Evolutionary conservation across 2,113 vertebrate genomes (phyloP).

Genomic region (Bubo bubo): DNA sequence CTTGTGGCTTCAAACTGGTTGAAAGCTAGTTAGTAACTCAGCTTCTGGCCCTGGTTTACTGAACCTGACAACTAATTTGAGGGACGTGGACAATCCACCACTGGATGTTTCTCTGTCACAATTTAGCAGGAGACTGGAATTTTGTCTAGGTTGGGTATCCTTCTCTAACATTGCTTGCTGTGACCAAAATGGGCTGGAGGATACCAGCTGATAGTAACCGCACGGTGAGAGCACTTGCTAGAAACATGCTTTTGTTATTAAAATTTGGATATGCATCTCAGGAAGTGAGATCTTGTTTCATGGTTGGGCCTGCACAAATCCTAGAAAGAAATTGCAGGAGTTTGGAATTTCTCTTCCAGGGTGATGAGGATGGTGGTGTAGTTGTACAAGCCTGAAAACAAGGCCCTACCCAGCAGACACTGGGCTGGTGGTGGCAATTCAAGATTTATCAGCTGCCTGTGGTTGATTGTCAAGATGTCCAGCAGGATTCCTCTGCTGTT

Average conservation of each 20-base stretch:
- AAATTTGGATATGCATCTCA: background rate
- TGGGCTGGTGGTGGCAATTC: constrained; percentile 25
- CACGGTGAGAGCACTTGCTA: background rate
- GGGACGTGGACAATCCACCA: background rate
- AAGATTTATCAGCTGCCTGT: constrained; percentile 69
- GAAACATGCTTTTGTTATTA: background rate
- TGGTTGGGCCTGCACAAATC: background rate
- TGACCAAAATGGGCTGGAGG: background rate
- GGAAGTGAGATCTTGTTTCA: background rate
- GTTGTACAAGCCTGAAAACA: background rate
- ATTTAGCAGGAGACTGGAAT: background rate
- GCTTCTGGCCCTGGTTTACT: background rate
- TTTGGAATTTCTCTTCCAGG: background rate
- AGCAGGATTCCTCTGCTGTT: constrained; percentile 71
- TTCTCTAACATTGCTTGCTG: background rate
- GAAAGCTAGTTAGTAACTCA: background rate
- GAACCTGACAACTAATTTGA: background rate
- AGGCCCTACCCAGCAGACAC: background rate
- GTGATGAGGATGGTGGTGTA: background rate
- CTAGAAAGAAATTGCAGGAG: background rate
- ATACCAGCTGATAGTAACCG: background rate
- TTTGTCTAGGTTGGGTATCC: background rate
- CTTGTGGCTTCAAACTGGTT: background rate
- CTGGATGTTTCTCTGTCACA: background rate
- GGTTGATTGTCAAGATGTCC: constrained; percentile 71